Percentiles rank a stretch among this genome's conserved stretches.
phyloP scores from a whole-genome alignment of 2,888 invertebrate genomes.

The Chymomyza caudatula region DNA sequence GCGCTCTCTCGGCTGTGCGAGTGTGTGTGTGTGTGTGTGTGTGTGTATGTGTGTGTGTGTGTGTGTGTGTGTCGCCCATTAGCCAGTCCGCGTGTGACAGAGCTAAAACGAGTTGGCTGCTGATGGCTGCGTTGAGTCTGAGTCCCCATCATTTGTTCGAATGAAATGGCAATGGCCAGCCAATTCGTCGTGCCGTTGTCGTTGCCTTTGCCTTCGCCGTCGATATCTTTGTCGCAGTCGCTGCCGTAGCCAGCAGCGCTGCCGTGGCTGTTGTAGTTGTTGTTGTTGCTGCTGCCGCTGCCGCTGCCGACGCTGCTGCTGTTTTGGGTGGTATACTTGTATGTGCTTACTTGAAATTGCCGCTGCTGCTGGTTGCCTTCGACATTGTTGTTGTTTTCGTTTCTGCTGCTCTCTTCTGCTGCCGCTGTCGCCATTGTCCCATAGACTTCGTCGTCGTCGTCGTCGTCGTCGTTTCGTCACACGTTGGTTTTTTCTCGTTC shows the following conservation, averaged over 20 bases:
- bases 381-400: conserved; percentile 29
- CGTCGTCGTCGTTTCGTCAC: conserved; percentile 16
- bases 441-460: conserved; percentile 32
- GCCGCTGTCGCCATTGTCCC: conserved; percentile 32
- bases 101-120: conserved; percentile 63
- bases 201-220: conserved; percentile 21
- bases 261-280: conserved; percentile 6
- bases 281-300: neutral
- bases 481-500: conserved; percentile 37
- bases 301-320: conserved; percentile 10
- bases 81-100: conserved; percentile 72
- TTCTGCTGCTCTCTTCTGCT: conserved; percentile 16
- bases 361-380: conserved; percentile 1
- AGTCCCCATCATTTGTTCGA: conserved; percentile 48
- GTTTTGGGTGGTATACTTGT: neutral
- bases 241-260: conserved; percentile 32
- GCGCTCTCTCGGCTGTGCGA: conserved; percentile 31
- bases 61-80: conserved; percentile 46
- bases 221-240: conserved; percentile 12
- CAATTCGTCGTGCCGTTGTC: conserved; percentile 49
- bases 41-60: conserved; percentile 36
- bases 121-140: conserved; percentile 21
- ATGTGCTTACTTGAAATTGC: conserved; percentile 6
- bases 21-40: conserved; percentile 23
- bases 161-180: conserved; percentile 66